Conservation (phyloP, 2,888 invertebrate species). For the Troides oblongomaculatus region DNA sequence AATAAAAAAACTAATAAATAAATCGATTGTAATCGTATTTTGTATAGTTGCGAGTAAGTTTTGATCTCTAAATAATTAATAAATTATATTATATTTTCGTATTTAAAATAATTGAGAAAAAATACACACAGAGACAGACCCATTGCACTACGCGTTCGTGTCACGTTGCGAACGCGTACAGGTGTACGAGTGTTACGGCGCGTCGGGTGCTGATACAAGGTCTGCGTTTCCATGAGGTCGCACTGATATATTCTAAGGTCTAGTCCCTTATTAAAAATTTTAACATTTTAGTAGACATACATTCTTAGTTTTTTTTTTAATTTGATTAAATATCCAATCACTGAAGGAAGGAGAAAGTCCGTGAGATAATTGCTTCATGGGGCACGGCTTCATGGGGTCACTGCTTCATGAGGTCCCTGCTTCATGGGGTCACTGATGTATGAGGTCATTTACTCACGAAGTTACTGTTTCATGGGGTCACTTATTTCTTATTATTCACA, state of each 20-base stretch:
- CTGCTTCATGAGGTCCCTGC: too few species aligned
- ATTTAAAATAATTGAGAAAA: constrained; percentile 48
- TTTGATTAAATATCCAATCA: too few species aligned
- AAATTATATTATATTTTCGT: constrained; percentile 74
- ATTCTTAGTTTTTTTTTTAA: too few species aligned
- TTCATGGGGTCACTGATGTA: too few species aligned
- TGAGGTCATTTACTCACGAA: too few species aligned
- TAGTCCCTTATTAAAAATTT: too few species aligned
- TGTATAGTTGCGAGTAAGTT: constrained; percentile 42
- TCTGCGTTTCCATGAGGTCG: background rate
- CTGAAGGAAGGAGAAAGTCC: too few species aligned
- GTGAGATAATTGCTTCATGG: too few species aligned
- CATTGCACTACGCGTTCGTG: constrained; percentile 45
- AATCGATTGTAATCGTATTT: constrained; percentile 34
- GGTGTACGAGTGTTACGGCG: constrained; percentile 65
- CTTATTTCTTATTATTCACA: too few species aligned
- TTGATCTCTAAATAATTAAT: constrained; percentile 69
- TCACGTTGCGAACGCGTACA: constrained; percentile 56
- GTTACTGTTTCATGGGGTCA: too few species aligned
- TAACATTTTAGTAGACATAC: too few species aligned
- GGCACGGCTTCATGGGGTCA: too few species aligned
- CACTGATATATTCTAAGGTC: background rate
- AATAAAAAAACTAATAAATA: constrained; percentile 29
- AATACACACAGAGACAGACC: constrained; percentile 22
- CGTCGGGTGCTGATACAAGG: constrained; percentile 41